phyloP scores from a whole-genome alignment of 1,140 invertebrate genomes.

The Hormaphis cornu region DNA sequence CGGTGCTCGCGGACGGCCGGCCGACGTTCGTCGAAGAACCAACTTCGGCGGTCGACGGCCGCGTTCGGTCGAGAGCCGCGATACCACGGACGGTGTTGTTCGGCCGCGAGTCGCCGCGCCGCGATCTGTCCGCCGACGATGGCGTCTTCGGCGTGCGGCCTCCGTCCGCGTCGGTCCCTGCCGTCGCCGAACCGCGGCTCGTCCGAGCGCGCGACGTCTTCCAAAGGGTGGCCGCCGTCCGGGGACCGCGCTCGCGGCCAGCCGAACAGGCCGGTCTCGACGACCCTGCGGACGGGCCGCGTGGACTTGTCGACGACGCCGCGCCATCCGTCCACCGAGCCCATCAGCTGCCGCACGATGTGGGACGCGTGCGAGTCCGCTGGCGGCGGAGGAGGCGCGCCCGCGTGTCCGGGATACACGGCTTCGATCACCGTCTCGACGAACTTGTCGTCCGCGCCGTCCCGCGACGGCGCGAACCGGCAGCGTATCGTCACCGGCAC shows the following conservation, averaged over 20 bases:
- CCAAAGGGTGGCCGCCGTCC: neutral
- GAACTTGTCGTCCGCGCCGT: neutral
- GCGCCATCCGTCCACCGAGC: conserved; percentile 10
- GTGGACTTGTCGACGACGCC: neutral
- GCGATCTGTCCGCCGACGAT: neutral
- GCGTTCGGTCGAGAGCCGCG: too few species aligned
- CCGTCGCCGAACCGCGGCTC: neutral
- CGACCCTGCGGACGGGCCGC: neutral
- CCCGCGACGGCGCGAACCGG: neutral
- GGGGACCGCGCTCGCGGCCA: neutral
- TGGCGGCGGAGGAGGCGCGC: neutral
- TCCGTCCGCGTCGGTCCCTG: neutral
- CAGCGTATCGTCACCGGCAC: conserved; percentile 11
- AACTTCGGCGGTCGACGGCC: too few species aligned
- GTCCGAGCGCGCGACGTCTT: too few species aligned
- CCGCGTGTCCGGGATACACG: conserved; percentile 5
- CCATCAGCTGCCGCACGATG: neutral
- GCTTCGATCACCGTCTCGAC: conserved; percentile 7
- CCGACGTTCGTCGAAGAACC: too few species aligned
- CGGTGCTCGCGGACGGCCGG: too few species aligned
- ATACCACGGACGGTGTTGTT: too few species aligned
- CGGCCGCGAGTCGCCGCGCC: neutral
- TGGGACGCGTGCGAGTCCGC: neutral
- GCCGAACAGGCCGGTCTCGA: neutral
- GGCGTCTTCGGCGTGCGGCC: neutral